Percentiles rank a stretch among this genome's conserved stretches.
Conservation (phyloP, 1,140 invertebrate species). For the Zaprionus africanus region DNA sequence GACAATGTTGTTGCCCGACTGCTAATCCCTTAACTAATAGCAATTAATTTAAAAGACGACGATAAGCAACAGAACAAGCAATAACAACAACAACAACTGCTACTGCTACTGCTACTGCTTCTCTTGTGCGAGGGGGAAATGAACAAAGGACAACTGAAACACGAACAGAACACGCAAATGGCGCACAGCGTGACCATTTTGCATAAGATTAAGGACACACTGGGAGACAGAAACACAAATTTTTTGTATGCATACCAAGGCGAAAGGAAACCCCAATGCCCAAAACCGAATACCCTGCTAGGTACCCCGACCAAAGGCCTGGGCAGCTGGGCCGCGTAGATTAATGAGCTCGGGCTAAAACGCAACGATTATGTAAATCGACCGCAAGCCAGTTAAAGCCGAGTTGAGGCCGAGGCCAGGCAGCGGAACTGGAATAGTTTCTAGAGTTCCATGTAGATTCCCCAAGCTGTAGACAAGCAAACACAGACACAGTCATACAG, state of each 20-base stretch:
- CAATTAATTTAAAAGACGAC: slow-evolving; percentile 84
- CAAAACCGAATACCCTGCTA: slow-evolving; percentile 1
- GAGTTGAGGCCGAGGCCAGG: slow-evolving; percentile 29
- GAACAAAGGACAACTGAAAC: slow-evolving; percentile 36
- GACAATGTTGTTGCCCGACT: slow-evolving; percentile 76
- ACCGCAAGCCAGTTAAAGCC: slow-evolving; percentile 41
- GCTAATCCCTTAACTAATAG: slow-evolving; percentile 84
- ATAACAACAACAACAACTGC: slow-evolving; percentile 29
- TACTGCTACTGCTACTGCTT: slow-evolving; percentile 2
- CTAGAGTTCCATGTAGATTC: slow-evolving; percentile 45
- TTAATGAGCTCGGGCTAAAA: slow-evolving; percentile 80
- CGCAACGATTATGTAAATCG: slow-evolving; percentile 81
- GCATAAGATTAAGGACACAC: slow-evolving; percentile 82
- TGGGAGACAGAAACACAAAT: slow-evolving; percentile 59
- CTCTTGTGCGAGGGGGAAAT: background rate
- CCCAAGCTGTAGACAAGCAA: slow-evolving; percentile 3
- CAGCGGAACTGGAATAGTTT: slow-evolving; percentile 37
- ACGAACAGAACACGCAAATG: slow-evolving; percentile 73
- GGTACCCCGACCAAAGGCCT: slow-evolving; percentile 12
- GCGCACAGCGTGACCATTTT: slow-evolving; percentile 81
- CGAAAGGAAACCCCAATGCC: background rate
- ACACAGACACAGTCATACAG: slow-evolving; percentile 3
- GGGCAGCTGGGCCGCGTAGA: slow-evolving; percentile 61
- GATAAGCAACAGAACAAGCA: slow-evolving; percentile 76
- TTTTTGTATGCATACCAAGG: slow-evolving; percentile 41